phyloP scores from a whole-genome alignment of 2,797 vertebrate species.

The Fistularia tabacaria region DNA sequence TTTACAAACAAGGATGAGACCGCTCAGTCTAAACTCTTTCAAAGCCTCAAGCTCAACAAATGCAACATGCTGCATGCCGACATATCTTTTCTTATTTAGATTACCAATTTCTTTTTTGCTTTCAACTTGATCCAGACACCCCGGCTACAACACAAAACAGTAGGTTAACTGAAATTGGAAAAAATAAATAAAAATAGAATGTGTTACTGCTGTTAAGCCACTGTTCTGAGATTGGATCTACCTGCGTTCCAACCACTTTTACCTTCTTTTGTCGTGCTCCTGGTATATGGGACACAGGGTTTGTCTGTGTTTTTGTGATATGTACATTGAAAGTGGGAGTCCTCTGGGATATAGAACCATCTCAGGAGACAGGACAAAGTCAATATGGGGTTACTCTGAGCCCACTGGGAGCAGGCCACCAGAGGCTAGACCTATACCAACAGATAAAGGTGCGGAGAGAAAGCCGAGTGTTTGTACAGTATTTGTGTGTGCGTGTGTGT shows the following conservation, averaged over 20 bases:
- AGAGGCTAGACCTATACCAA: constrained; percentile 41
- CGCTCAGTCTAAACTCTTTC: no score
- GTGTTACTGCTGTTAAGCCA: not conserved
- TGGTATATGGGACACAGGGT: not conserved
- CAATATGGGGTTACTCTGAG: constrained; percentile 56
- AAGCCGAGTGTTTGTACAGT: not conserved
- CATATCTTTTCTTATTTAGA: no score
- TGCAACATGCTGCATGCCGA: no score
- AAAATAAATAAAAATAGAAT: no score
- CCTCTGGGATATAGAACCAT: constrained; percentile 53
- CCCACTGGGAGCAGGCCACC: constrained; percentile 58
- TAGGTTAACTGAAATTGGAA: no score
- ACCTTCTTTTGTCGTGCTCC: not conserved
- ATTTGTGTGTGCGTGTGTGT: constrained; percentile 8
- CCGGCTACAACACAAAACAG: no score
- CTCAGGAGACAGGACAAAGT: constrained; percentile 62
- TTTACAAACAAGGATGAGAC: no score
- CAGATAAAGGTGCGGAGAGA: constrained; percentile 39
- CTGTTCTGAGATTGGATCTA: not conserved
- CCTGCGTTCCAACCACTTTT: not conserved
- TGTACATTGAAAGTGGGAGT: constrained; percentile 35
- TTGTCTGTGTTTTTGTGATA: constrained; percentile 13
- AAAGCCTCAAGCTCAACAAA: no score
- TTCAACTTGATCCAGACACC: no score
- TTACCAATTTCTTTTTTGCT: no score